These are phyloP conservation scores for Peucedramus taeniatus DNA, from an alignment of 2,113 vertebrate species.

Conservation along the genomic window DNA sequence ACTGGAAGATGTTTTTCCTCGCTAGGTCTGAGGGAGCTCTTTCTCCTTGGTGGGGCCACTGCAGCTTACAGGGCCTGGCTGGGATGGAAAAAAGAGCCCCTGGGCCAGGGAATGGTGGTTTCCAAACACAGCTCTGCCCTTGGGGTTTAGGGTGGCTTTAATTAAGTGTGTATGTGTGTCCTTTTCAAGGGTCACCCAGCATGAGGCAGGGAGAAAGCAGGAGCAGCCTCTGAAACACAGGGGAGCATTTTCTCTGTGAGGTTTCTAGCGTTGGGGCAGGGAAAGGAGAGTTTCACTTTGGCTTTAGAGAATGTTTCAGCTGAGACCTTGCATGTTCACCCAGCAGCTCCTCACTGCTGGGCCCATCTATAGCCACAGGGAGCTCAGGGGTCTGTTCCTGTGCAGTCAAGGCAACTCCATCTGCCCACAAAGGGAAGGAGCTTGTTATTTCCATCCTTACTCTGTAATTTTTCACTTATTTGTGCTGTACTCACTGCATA, in stretches of 20 bases:
- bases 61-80: accelerated
- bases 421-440: background rate
- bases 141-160: background rate
- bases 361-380: accelerated
- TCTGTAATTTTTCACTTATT: background rate
- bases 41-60: background rate
- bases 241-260: background rate
- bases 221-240: background rate
- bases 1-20: background rate
- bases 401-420: accelerated
- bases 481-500: background rate
- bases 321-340: too few species aligned
- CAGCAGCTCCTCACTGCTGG: background rate
- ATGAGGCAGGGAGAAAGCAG: background rate
- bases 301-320: background rate
- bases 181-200: background rate
- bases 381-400: accelerated
- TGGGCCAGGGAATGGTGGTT: accelerated
- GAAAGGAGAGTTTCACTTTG: background rate
- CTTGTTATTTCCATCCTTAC: background rate
- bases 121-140: background rate
- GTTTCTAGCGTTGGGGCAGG: background rate
- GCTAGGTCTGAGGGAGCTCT: background rate
- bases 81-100: background rate
- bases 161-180: background rate